Base-by-base conservation (phyloP, 2,113 vertebrate genomes). In the Ctenodactylus gundi region DNA sequence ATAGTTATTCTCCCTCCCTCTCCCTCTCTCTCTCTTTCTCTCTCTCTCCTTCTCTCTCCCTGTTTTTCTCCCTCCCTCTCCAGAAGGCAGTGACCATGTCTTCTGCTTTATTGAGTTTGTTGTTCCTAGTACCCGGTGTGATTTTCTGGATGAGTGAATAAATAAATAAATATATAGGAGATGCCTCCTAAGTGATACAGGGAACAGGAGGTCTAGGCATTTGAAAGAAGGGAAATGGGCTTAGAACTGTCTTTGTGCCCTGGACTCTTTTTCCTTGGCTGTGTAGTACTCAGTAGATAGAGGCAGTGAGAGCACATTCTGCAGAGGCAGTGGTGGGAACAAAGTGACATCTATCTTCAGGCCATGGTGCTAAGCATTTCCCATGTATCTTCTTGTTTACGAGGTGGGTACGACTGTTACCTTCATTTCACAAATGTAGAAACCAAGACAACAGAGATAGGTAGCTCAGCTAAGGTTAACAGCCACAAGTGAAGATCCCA, bases 91-190 rank as follows among this genome's bases (percentile, higher is more conserved):
- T 55, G 36, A 83, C 49, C 85, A 4, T 55, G 36, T 75, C 75
- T 93, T 75, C 75, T 93, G 25, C 85, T 93, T 92, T 57, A 88
- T 34, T 75, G 62, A 44, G 5, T 57, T 91, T 62, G 57, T 0
- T 91, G 55, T 91, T 82, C 9, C 68, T 41, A 83, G 23, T 65
- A 73, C 18, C 27, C 70, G 36, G 72, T 2, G 14, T 77, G 72
- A 89, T 70, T 81, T 90, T 18, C 58, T 85, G 18, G 58, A 44
- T 82, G 65, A 53, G 68, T 88, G 25, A 55, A 73, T 36, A 88
- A n/a, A 36, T 86, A 39, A 93, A 90, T 84, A 80, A 80, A 53
- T 87, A 34, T 21, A 51, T 72, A 55, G 53, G n/a, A 92, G 60
- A 65, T 83, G 13, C 41, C 62, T 65, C 57, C 67, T 67, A 72